A percentile compares a stretch with the other conserved stretches of the same genome.
phyloP scores from a whole-genome alignment of 1,140 invertebrate species.

The Laodelphax striatellus region DNA sequence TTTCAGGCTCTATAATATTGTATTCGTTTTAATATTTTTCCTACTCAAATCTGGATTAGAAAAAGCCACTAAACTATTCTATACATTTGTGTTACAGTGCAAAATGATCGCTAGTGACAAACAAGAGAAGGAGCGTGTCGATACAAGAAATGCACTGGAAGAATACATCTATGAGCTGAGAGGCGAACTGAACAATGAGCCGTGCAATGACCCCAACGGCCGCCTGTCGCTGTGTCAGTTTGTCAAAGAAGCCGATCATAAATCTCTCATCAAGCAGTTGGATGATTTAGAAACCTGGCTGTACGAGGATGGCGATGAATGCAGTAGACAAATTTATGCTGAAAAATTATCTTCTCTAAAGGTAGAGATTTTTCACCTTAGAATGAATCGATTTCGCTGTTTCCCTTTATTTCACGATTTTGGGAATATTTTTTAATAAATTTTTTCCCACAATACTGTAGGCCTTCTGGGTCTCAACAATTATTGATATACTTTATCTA shows the following conservation, averaged over 20 bases:
- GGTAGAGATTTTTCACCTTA: constrained; percentile 26
- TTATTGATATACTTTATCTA: too few relatives aligned
- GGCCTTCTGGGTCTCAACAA: too few relatives aligned
- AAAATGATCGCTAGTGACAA: constrained; percentile 81
- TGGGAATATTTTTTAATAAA: too few relatives aligned
- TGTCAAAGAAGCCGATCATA: constrained; percentile 48
- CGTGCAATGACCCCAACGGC: neutral
- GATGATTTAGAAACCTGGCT: constrained; percentile 91
- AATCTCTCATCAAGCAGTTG: constrained; percentile 49
- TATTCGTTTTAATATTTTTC: too few relatives aligned
- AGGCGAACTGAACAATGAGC: constrained; percentile 60
- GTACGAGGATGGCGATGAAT: constrained; percentile 89
- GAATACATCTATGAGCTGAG: constrained; percentile 97
- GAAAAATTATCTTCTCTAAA: constrained; percentile 51
- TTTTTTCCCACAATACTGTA: too few relatives aligned
- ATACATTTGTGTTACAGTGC: constrained; percentile 35
- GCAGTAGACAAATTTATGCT: constrained; percentile 68
- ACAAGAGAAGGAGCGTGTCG: constrained; percentile 87
- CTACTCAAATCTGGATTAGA: too few relatives aligned
- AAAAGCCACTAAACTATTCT: too few relatives aligned
- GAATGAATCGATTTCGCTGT: too few relatives aligned
- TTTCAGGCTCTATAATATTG: too few relatives aligned
- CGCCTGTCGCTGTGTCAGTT: constrained; percentile 62
- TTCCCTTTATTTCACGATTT: too few relatives aligned
- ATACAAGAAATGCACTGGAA: constrained; percentile 92